Conservation (phyloP, 2,888 invertebrate species). For the Yponomeuta sedellus region DNA sequence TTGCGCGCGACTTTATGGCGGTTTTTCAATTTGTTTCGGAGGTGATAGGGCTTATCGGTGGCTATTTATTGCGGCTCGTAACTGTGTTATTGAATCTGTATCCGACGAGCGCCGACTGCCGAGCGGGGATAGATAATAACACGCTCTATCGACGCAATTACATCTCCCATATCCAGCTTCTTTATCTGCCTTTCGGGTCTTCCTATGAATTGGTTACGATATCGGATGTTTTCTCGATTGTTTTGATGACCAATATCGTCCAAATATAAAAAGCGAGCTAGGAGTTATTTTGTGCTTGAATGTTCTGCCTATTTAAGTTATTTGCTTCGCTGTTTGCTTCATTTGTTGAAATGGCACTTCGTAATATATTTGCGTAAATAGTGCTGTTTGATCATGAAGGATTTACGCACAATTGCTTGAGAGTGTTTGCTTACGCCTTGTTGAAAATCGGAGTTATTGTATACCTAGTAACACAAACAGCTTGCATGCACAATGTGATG, state of each 20-base stretch:
- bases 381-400: too few relatives aligned
- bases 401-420: too few relatives aligned
- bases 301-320: conserved; percentile 26
- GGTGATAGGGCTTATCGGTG: conserved; percentile 23
- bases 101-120: background rate
- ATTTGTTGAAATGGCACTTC: too few relatives aligned
- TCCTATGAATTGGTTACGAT: background rate
- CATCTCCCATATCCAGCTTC: conserved; percentile 4
- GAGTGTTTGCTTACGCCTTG: too few relatives aligned
- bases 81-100: conserved; percentile 25
- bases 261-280: background rate
- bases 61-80: conserved; percentile 23
- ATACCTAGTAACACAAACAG: too few relatives aligned
- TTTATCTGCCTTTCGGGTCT: conserved; percentile 4
- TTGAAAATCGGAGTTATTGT: too few relatives aligned
- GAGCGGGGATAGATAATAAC: conserved; percentile 3
- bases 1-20: conserved; percentile 47
- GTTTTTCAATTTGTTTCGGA: conserved; percentile 59
- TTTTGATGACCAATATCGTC: background rate
- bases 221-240: conserved; percentile 2
- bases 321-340: too few relatives aligned
- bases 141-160: conserved; percentile 7
- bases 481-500: too few relatives aligned
- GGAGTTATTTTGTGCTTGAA: conserved; percentile 11
- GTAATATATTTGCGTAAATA: too few relatives aligned